phyloP scores from a whole-genome alignment of 92 coral and sea anemone species.

The Palythoa caribaeorum region DNA sequence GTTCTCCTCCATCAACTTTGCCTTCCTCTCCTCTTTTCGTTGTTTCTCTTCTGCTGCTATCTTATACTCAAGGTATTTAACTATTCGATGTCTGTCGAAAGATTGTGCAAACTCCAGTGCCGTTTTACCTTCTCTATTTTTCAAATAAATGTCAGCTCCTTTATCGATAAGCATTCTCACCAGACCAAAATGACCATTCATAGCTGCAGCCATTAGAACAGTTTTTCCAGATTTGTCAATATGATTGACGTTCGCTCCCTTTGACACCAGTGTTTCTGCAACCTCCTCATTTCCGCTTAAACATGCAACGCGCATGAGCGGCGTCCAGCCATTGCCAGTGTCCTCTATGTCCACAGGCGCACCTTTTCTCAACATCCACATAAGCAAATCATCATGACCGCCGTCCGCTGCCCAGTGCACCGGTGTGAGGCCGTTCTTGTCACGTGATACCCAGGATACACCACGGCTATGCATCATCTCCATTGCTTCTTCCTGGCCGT shows the following conservation, averaged over 20 bases:
- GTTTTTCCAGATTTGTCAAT: slow-evolving; percentile 95
- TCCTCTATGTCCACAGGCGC: slow-evolving; percentile 89
- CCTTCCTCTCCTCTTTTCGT: slow-evolving; percentile 91
- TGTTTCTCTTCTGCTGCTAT: slow-evolving; percentile 88
- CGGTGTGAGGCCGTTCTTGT: slow-evolving; percentile 94
- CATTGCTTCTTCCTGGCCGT: slow-evolving; percentile 88
- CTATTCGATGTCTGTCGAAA: slow-evolving; percentile 86
- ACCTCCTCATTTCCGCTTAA: slow-evolving; percentile 90
- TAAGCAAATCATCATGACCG: slow-evolving; percentile 90
- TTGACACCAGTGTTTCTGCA: slow-evolving; percentile 81
- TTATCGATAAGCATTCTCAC: slow-evolving; percentile 94
- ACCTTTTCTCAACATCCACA: slow-evolving; percentile 84
- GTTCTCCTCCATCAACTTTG: slow-evolving; percentile 82
- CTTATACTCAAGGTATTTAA: slow-evolving; percentile 90
- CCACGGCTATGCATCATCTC: slow-evolving; percentile 82
- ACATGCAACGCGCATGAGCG: slow-evolving; percentile 97
- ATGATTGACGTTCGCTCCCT: slow-evolving; percentile 91
- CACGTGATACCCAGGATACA: slow-evolving; percentile 86
- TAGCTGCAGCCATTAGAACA: slow-evolving; percentile 93
- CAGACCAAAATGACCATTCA: slow-evolving; percentile 94
- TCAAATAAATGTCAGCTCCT: slow-evolving; percentile 88
- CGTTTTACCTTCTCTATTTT: slow-evolving; percentile 95
- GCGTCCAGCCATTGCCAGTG: slow-evolving; percentile 86
- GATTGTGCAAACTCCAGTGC: slow-evolving; percentile 96
- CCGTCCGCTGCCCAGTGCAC: slow-evolving; percentile 99